Percentiles rank a stretch among this genome's conserved stretches.
Evolutionary conservation across 2,888 invertebrate species (phyloP).

Genomic region (Electrophaes corylata): DNA sequence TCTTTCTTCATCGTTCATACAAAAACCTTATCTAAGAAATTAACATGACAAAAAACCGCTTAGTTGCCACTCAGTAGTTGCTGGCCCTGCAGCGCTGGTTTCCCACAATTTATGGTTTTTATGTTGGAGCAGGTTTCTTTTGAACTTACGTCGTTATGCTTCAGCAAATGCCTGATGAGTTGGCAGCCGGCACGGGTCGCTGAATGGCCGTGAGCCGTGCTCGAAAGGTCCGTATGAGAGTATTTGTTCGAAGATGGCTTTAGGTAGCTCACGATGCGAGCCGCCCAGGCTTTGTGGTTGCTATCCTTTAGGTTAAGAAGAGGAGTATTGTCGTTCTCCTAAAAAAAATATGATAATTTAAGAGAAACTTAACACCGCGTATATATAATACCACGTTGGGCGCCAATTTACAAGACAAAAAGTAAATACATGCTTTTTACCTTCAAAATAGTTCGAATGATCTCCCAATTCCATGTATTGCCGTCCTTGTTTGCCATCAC

Average conservation of each 20-base stretch:
- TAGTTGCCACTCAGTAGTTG: no score
- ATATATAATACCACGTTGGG: background rate
- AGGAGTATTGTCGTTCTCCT: conserved; percentile 66
- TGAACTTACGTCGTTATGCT: conserved; percentile 85
- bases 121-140: background rate
- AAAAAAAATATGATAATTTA: no score
- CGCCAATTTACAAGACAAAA: no score
- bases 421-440: no score
- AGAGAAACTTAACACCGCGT: no score
- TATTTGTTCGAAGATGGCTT: conserved; percentile 95
- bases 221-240: conserved; percentile 90
- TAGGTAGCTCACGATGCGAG: conserved; percentile 92
- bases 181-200: conserved; percentile 89
- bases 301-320: conserved; percentile 72
- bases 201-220: conserved; percentile 83
- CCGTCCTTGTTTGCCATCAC: conserved; percentile 92
- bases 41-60: no score
- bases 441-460: conserved; percentile 92
- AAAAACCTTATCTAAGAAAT: no score
- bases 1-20: no score
- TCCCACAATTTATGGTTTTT: no score
- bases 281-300: conserved; percentile 77
- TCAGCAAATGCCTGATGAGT: conserved; percentile 89
- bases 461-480: conserved; percentile 95
- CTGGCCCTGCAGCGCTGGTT: no score